Evolutionary conservation across 2,888 invertebrate genomes (phyloP).

Genomic region (Epinotia demarniana): DNA sequence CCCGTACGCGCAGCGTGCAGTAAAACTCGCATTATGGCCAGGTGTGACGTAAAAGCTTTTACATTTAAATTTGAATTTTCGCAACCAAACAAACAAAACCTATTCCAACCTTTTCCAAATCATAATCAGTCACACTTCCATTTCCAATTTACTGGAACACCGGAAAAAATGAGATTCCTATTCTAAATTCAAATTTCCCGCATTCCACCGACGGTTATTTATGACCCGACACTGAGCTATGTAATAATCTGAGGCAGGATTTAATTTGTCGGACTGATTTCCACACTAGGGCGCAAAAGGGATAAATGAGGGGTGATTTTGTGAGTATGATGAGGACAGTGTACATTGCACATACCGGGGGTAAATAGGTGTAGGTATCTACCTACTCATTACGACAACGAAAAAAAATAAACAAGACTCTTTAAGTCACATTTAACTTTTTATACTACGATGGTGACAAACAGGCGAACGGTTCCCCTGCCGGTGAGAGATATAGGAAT

Average conservation of each 20-base stretch:
- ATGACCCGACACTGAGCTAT: constrained; percentile 84
- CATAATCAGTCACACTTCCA: constrained; percentile 27
- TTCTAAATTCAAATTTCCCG: constrained; percentile 42
- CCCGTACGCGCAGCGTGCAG: too few relatives aligned
- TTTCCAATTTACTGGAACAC: constrained; percentile 39
- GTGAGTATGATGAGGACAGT: constrained; percentile 14
- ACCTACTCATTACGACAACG: constrained; percentile 46
- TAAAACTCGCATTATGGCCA: too few relatives aligned
- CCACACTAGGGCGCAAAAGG: constrained; percentile 63
- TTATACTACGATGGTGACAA: background rate
- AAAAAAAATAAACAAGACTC: too few relatives aligned
- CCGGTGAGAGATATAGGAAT: too few relatives aligned
- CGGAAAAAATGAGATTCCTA: constrained; percentile 35
- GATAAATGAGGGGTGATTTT: background rate
- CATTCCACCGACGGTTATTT: constrained; percentile 65
- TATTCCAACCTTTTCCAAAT: constrained; percentile 19
- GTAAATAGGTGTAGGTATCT: constrained; percentile 44
- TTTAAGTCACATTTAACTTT: background rate
- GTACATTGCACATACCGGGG: constrained; percentile 7
- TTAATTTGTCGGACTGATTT: constrained; percentile 86
- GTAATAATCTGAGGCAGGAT: constrained; percentile 85
- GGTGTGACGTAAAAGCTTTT: too few relatives aligned
- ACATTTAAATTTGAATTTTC: background rate
- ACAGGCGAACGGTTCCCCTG: background rate
- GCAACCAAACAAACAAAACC: background rate